phyloP scores from a whole-genome alignment of 1,140 invertebrate genomes.

The Cyrtorhinus lividipennis region DNA sequence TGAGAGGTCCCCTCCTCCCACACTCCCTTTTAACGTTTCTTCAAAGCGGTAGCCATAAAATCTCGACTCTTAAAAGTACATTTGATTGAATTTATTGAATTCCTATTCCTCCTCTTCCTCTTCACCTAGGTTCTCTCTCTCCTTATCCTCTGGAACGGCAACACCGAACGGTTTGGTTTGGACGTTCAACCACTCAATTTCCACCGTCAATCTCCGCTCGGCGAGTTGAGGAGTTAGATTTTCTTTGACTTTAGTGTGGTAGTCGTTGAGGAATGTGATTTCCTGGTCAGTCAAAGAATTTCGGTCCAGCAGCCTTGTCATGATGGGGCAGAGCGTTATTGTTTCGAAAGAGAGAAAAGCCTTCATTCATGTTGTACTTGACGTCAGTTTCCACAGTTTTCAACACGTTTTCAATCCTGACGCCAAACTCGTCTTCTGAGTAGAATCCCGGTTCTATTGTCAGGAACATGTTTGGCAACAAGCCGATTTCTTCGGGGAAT shows the following conservation, averaged over 20 bases:
- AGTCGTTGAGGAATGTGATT: constrained; percentile 22
- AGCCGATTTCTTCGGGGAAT: constrained; percentile 62
- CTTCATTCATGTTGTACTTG: constrained; percentile 53
- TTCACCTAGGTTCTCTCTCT: background rate
- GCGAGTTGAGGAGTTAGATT: background rate
- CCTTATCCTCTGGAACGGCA: background rate
- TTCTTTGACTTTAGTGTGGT: constrained; percentile 7
- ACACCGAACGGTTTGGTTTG: constrained; percentile 6
- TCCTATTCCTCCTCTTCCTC: background rate
- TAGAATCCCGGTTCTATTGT: constrained; percentile 83
- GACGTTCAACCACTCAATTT: background rate
- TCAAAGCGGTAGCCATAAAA: too few species aligned
- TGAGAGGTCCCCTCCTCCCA: too few species aligned
- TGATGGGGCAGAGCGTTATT: constrained; percentile 86
- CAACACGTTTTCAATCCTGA: constrained; percentile 19
- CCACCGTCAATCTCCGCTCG: background rate
- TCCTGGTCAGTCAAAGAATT: constrained; percentile 63
- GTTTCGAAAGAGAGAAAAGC: constrained; percentile 82
- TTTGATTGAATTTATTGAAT: too few species aligned
- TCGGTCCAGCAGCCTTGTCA: constrained; percentile 68
- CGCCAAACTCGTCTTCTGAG: constrained; percentile 40
- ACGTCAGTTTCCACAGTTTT: constrained; percentile 38
- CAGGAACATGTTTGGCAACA: constrained; percentile 79
- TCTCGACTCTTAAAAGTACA: too few species aligned
- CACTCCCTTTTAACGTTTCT: too few species aligned